Base-by-base conservation (phyloP, 2,888 invertebrate species). In the Pristionchus mayeri region DNA sequence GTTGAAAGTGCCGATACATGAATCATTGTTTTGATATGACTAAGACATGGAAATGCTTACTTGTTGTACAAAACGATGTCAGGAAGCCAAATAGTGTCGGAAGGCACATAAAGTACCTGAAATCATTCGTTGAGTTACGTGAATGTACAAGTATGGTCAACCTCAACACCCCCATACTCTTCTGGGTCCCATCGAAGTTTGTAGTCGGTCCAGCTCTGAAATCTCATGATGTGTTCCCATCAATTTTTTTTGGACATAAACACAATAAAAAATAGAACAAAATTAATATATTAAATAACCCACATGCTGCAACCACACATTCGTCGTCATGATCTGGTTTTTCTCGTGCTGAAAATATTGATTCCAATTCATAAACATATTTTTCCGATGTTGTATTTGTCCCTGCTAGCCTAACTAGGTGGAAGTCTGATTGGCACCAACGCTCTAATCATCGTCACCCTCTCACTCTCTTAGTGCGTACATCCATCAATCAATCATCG, bases 281-380 rank as follows among this genome's bases (percentile, higher is more conserved):
- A 40, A 27, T 9, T 30, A 37, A 67, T 21, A 37, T 48, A 76
- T n/a, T 27, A 76, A 50, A 50, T 24, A 13, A 86, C 89, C 87
- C 85, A 93, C 92, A 87, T 93, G 93, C 86, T 93, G 92, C 57
- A 93, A 88, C 92, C 93, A 93, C 24, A 93, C 93, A 85, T 93
- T 91, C 7, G 91, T 91, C 44, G 91, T 91, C 92, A 92, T 92
- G 86, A 91, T 92, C 85, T 92, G 91, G 86, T 92, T 92, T 86
- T 91, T 92, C 86, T 92, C 92, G 85, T 92, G 98, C 98, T 98
- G 96, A 91, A 96, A 71, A 95, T 34, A 78, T 63, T n/a, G n/a
- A 57, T 52, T 48, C 34, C 1, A 50, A 1, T 63, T 24, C 27
- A 4, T 48, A 48, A 48, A 11, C 6, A 37, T 21, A 71, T 48